phyloP scores from a whole-genome alignment of 2,113 vertebrate species.

The Oreochromis niloticus region DNA sequence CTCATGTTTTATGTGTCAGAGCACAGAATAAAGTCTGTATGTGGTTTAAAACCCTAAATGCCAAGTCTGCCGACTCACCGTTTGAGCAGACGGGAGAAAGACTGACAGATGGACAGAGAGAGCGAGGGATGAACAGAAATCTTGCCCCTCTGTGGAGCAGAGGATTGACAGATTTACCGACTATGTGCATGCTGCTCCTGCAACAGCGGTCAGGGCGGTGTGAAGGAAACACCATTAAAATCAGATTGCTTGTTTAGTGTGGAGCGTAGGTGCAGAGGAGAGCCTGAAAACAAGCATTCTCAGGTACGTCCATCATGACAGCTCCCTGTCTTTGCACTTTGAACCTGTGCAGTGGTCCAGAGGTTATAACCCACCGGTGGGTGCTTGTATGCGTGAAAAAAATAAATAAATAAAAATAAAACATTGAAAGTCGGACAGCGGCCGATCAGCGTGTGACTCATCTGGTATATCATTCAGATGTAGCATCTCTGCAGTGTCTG shows the following conservation, averaged over 20 bases:
- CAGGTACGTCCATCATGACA: constrained; percentile 5
- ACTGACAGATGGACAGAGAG: constrained; percentile 47
- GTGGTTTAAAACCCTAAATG: neutral
- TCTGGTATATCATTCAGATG: constrained; percentile 54
- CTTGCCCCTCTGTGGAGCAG: constrained; percentile 17
- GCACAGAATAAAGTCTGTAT: neutral
- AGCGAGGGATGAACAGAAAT: constrained; percentile 10
- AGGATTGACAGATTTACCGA: constrained; percentile 48
- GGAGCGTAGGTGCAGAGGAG: neutral
- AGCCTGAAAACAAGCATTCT: constrained; percentile 7
- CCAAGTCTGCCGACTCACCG: neutral
- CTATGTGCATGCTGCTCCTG: constrained; percentile 3
- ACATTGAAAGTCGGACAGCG: constrained; percentile 12
- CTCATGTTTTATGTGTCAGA: neutral
- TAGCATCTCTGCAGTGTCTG: constrained; percentile 68
- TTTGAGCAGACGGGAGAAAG: constrained; percentile 19
- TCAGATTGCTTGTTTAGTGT: constrained; percentile 31
- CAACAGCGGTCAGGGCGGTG: constrained; percentile 9
- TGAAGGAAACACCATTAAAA: constrained; percentile 39
- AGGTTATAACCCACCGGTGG: neutral
- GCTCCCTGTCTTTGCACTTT: neutral
- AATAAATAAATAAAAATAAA: neutral
- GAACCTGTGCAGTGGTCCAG: neutral
- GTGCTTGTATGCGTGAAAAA: neutral
- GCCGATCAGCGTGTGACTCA: constrained; percentile 58